phyloP scores from a whole-genome alignment of 2,113 vertebrate species.

The Myocastor coypus region DNA sequence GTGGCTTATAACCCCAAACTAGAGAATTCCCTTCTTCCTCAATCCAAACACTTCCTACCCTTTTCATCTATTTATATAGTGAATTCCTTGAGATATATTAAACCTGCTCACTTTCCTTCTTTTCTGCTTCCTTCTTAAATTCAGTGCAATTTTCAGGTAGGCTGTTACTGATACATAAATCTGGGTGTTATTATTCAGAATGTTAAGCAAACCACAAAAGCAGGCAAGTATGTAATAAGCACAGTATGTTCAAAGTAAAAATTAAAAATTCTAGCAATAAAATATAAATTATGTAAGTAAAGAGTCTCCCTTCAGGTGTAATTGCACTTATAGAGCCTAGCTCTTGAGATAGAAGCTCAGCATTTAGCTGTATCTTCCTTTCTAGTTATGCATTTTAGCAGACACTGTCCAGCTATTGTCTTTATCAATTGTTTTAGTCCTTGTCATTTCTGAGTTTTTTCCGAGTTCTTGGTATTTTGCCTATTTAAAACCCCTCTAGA shows the following conservation, averaged over 20 bases:
- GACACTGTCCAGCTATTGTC: background rate
- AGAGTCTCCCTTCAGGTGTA: background rate
- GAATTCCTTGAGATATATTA: background rate
- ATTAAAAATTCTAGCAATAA: background rate
- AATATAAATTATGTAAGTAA: constrained; percentile 3
- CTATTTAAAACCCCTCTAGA: background rate
- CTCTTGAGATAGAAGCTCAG: background rate
- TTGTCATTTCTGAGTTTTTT: background rate
- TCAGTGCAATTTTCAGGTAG: background rate
- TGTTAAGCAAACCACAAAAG: constrained; percentile 1
- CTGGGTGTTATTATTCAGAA: background rate
- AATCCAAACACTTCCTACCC: background rate
- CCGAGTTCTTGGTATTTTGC: background rate
- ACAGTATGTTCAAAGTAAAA: constrained; percentile 13
- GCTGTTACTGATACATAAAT: background rate
- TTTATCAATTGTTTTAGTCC: background rate
- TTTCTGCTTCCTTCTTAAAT: background rate
- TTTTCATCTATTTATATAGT: background rate
- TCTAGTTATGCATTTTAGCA: background rate
- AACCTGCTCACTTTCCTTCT: background rate
- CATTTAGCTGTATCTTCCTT: background rate
- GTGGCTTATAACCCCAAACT: background rate
- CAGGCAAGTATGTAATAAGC: background rate
- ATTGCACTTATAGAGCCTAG: background rate
- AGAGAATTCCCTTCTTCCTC: background rate